Base-by-base conservation (phyloP, 2,113 vertebrate genomes). In the Megaptera novaeangliae region DNA sequence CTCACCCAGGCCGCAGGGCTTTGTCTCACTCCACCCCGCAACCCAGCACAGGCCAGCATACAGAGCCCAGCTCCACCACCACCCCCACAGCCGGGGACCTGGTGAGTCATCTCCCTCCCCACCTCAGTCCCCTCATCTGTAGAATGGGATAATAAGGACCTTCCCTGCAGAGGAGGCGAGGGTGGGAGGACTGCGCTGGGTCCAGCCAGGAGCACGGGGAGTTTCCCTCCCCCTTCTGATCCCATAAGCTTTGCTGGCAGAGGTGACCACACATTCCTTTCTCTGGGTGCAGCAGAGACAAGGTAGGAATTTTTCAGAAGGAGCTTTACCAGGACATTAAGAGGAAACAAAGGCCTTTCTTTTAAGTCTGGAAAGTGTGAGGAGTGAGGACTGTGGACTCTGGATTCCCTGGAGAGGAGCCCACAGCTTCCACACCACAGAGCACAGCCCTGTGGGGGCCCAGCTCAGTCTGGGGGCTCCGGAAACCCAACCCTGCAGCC, bases 321-420 rank as follows among this genome's bases (percentile, higher is more conserved):
- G 84, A 95, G 95, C 91, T 97, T 97, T 97, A 36, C 46, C 78
- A 39, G 46, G 66, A 85, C 95, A 55, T 78, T 90, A 63, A 55
- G 71, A 89, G 66, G 41, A 91, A 97, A 97, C 96, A 98, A 98
- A 97, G 93, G 46, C 82, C 85, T 86, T 95, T 95, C 93, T 97
- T 92, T 61, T 34, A 57, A 64, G 82, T 59, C 95, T 91, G 63
- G 25, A 17, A 44, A 82, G 71, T 46, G 20, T 3, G n/a, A 18
- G 46, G 64, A 41, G 14, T 63, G 12, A 49, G 57, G 13, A 10
- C 29, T 52, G 61, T 18, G 55, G 34, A 29, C 46, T 29, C 71
- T 29, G 31, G 64, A 15, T 12, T 80, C 55, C 77, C 88, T 39
- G 36, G 55, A 63, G 41, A 41, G 64, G 39, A 75, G 46, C 18